A percentile compares a stretch with the other conserved stretches of the same genome.
Conservation (phyloP, 2,888 invertebrate species). For the Ichneumon xanthorius region DNA sequence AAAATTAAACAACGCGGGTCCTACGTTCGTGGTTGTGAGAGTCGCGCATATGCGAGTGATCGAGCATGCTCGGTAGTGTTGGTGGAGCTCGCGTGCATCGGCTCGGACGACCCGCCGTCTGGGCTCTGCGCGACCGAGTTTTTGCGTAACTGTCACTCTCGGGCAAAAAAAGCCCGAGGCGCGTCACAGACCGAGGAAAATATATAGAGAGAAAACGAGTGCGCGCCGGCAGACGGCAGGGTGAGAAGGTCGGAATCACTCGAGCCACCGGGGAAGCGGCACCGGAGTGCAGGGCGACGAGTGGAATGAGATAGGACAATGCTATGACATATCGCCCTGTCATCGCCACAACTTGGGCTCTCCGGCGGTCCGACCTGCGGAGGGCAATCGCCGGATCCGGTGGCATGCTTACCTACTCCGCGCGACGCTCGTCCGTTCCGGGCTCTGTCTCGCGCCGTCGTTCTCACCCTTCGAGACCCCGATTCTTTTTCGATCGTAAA, state of each 20-base stretch:
- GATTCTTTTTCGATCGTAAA: slow-evolving; percentile 32
- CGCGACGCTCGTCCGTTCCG: slow-evolving; percentile 66
- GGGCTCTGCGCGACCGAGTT: slow-evolving; percentile 47
- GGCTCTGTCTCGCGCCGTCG: slow-evolving; percentile 63
- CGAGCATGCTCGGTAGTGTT: not conserved
- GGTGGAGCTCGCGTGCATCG: slow-evolving; percentile 66
- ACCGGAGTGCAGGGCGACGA: slow-evolving; percentile 46
- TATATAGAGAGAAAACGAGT: slow-evolving; percentile 7
- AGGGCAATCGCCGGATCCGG: slow-evolving; percentile 69
- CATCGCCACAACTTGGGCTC: slow-evolving; percentile 77
- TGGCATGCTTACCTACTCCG: slow-evolving; percentile 74
- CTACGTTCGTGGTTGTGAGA: not conserved
- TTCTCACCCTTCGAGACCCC: not conserved
- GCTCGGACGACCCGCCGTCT: slow-evolving; percentile 53
- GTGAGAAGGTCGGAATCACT: slow-evolving; percentile 24
- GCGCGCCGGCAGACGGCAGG: not conserved
- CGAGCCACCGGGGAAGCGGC: slow-evolving; percentile 25
- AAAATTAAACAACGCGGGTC: not conserved
- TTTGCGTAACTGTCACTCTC: slow-evolving; percentile 63
- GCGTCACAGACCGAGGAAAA: slow-evolving; percentile 31
- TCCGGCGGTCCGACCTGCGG: slow-evolving; percentile 54
- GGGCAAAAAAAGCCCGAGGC: slow-evolving; percentile 68
- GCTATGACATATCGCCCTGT: slow-evolving; percentile 81
- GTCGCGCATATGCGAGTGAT: not conserved
- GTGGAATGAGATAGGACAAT: slow-evolving; percentile 75